Conservation (phyloP, 2,888 invertebrate species). For the Isotomurus palustris region DNA sequence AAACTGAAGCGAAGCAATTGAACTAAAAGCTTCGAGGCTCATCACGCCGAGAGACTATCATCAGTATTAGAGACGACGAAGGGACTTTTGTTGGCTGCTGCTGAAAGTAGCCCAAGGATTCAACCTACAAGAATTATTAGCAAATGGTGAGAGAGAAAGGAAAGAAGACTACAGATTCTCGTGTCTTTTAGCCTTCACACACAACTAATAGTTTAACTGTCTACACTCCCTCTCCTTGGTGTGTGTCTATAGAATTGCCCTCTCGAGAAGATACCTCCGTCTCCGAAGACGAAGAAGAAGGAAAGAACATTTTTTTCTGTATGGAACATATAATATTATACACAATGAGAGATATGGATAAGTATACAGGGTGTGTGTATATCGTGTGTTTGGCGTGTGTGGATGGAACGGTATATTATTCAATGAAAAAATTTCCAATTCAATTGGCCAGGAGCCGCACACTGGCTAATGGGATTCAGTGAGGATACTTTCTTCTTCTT, state of each 20-base stretch:
- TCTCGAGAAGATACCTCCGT: neutral
- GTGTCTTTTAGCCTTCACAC: no score
- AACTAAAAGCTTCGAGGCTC: constrained; percentile 29
- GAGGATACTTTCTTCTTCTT: constrained; percentile 14
- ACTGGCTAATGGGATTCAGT: neutral
- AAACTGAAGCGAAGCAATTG: constrained; percentile 25
- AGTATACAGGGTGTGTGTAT: no score
- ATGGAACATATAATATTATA: no score
- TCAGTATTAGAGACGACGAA: constrained; percentile 15
- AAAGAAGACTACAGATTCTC: constrained; percentile 1
- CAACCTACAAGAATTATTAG: constrained; percentile 3
- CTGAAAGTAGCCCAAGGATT: constrained; percentile 1
- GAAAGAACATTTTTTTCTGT: constrained; percentile 2
- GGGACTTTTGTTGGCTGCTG: no score
- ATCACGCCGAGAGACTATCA: constrained; percentile 4
- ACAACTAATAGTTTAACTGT: no score
- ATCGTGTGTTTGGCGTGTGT: no score
- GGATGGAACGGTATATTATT: constrained; percentile 10
- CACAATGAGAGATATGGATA: no score
- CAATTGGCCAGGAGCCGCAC: constrained; percentile 28
- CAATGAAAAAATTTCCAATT: constrained; percentile 41
- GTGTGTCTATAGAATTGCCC: no score
- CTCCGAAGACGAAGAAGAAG: constrained; percentile 3
- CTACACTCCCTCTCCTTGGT: no score
- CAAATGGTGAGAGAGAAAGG: constrained; percentile 13